These are phyloP conservation scores for Eurystomus gularis DNA, from an alignment of 2,113 vertebrate species.

Conservation along the genomic window DNA sequence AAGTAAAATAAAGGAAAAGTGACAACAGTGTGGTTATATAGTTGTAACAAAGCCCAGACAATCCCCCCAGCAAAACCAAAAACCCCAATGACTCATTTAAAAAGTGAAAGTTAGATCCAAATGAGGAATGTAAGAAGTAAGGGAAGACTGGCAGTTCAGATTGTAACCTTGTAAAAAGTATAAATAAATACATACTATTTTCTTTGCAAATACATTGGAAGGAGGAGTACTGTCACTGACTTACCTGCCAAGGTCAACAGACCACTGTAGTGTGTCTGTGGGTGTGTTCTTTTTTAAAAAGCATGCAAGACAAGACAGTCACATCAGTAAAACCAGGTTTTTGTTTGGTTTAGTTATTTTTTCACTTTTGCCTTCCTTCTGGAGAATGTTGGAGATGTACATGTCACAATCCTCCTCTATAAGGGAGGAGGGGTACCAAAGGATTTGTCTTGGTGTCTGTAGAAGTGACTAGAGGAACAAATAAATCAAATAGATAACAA, in stretches of 20 bases:
- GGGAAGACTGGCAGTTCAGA: neutral
- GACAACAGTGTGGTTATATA: neutral
- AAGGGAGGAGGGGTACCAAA: neutral
- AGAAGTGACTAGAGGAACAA: neutral
- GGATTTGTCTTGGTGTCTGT: neutral
- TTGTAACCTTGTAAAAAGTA: neutral
- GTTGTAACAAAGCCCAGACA: no score
- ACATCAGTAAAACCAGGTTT: neutral
- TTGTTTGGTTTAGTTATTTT: neutral
- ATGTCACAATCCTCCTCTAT: fast-evolving
- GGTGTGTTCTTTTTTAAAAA: neutral
- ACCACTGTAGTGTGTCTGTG: neutral
- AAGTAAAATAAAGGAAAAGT: neutral
- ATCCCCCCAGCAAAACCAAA: neutral
- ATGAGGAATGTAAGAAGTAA: neutral
- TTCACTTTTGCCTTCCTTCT: neutral
- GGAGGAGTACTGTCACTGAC: neutral
- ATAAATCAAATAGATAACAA: neutral
- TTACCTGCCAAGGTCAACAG: neutral
- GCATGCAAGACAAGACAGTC: neutral
- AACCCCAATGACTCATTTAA: neutral
- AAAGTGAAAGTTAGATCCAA: neutral
- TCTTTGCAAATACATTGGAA: neutral
- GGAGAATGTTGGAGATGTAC: neutral
- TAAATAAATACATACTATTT: neutral